Evolutionary conservation across 2,113 vertebrate species (phyloP), one percentile per base, ranked within the genome.

Genomic region (Xiphias gladius): DNA sequence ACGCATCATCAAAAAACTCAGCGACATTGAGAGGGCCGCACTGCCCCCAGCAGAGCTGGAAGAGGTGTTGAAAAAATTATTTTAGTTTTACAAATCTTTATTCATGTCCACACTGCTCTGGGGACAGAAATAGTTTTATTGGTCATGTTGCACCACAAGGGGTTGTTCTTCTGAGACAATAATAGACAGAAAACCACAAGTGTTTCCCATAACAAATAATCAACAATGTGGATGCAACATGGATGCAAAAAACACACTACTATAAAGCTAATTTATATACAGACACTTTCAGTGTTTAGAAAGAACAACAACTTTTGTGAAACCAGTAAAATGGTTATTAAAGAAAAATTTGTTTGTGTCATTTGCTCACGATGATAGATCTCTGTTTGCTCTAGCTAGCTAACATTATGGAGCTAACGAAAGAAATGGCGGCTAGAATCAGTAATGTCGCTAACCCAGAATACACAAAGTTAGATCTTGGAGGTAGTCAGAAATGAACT

Each of bases 1-100:
- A 50, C 96, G 98, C 54, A 96, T 97, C 86, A 90, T 99, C 16
- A 95, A 94, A 79, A 97, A 98, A 88, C 94, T 98, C 88, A 97
- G 97, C 37, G 95, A 98, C 89, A 94, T 99, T 4, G 97, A 97
- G 48, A 95, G 95, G 43, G 97, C 98, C 0, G 97, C 95, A 0
- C 92, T 99, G 19, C 41, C 96, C 0, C 13, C 92, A 2, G 0
- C 19, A 0, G 90, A 98, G 65, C 95, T 99, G 83, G 93, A 95
- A 83, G 96, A 99, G 97, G 98, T 99, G 76, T 84, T 93, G n/a
- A n/a, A 7, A 8, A 58, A 39, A 66, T 16, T 2, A 5, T 32
- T 59, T 65, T 17, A 11, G 7, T 41, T 37, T 41, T 48, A n/a
- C 19, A 17, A 69, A 30, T 7, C 5, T 66, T 19, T 43, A 20